A percentile compares a stretch with the other conserved stretches of the same genome.
phyloP scores from a whole-genome alignment of 2,888 invertebrate genomes.

The Epistrophe eligans region DNA sequence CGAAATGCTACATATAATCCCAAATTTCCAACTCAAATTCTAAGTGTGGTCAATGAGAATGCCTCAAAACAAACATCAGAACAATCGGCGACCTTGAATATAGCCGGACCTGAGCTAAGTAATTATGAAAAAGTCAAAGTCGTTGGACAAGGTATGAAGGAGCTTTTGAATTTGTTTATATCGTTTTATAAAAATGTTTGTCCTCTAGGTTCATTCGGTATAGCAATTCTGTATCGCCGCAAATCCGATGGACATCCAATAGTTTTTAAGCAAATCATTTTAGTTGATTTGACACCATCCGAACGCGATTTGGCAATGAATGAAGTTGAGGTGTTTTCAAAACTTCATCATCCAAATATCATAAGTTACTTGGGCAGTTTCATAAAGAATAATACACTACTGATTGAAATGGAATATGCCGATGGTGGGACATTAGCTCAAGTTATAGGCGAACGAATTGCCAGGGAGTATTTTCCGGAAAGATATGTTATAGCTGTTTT shows the following conservation, averaged over 20 bases:
- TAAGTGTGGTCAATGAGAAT: conserved; percentile 33
- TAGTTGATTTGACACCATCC: conserved; percentile 87
- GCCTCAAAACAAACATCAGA: conserved; percentile 18
- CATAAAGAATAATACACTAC: conserved; percentile 88
- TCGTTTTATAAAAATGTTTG: not conserved
- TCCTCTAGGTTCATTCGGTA: conserved; percentile 87
- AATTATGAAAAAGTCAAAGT: conserved; percentile 82
- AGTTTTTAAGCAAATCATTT: conserved; percentile 90
- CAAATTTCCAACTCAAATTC: conserved; percentile 77
- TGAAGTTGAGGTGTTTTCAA: conserved; percentile 88
- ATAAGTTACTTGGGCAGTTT: conserved; percentile 90
- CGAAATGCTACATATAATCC: conserved; percentile 77
- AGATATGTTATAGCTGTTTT: conserved; percentile 87
- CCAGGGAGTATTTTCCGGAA: conserved; percentile 85
- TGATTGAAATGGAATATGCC: conserved; percentile 92
- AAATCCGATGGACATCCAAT: conserved; percentile 87
- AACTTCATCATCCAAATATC: conserved; percentile 90
- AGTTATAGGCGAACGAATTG: conserved; percentile 85
- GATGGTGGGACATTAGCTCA: conserved; percentile 90
- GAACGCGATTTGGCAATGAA: conserved; percentile 89
- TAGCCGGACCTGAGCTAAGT: conserved; percentile 80
- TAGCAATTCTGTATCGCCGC: conserved; percentile 88
- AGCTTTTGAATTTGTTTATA: not conserved
- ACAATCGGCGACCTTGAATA: conserved; percentile 66
- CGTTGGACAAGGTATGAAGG: conserved; percentile 81